Base-by-base conservation (phyloP, 1,140 invertebrate species). In the Calephelis nemesis region DNA sequence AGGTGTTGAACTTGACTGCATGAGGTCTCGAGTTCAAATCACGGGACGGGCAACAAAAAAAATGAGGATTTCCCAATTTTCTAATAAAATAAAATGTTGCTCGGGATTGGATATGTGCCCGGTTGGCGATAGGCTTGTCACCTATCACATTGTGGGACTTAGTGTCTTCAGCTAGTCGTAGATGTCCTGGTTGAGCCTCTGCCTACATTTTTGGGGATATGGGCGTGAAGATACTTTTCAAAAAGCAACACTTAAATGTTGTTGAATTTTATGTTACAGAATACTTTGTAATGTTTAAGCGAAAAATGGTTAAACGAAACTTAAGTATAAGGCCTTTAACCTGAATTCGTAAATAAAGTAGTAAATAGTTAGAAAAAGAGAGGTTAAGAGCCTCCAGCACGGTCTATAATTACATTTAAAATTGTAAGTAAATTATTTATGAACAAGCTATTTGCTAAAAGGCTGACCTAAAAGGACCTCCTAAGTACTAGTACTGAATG, bases 301-400 rank as follows among this genome's bases (percentile, higher is more conserved):
- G 30, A 30, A 2, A 30, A 30, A 30, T 30, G 30, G 30, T 30
- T 39, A 58, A 30, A 10, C 10, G 52, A 58, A 58, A 52, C 13
- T 58, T 58, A 13, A 30, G 7, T 54, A 13, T 54, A 30, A 30
- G 19, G 52, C 8, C 52, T 54, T 54, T 54, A 54, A 54, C 52
- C 52, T 54, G 19, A 54, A 54, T 54, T 54, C 52, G 15, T 9
- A 58, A 58, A 58, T 39, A 58, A 58, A 58, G 54, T 39, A 58
- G 54, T 58, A 58, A 58, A 58, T 58, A 58, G 54, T 58, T 58
- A 58, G 15, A 58, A 58, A 58, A 58, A 54, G 54, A 11, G 54
- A 58, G 54, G 54, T 39, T 58, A 58, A 58, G 54, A 58, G 54
- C 10, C 7, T 58, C 4, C 54, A 19, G 54, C 54, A 19, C 30